Evolutionary conservation across 2,888 invertebrate species (phyloP).

Genomic region (Acanthosepion pharaonis): DNA sequence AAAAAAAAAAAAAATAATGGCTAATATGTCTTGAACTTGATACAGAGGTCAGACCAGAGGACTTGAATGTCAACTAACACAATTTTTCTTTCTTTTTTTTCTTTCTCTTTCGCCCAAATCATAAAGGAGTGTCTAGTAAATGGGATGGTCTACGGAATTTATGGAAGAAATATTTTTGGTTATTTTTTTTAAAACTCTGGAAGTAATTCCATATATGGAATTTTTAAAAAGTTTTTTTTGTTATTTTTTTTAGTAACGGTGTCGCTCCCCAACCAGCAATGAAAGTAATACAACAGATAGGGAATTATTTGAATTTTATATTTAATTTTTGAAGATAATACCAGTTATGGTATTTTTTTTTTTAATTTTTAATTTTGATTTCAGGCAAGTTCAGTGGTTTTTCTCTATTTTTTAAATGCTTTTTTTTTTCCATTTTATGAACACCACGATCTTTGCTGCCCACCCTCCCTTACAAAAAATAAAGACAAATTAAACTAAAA

Average conservation of each 20-base stretch:
- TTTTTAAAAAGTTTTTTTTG: not conserved
- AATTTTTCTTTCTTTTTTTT: too few species aligned
- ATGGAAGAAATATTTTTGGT: not conserved
- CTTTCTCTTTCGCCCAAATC: not conserved
- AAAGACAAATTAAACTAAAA: not conserved
- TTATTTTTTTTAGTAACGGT: not conserved
- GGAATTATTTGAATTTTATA: not conserved
- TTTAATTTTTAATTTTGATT: too few species aligned
- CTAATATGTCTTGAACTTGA: not conserved
- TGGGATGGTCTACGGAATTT: not conserved
- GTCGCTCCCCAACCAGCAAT: not conserved
- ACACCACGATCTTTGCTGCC: not conserved
- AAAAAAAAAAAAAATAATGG: not conserved
- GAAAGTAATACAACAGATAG: not conserved
- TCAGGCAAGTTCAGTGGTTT: too few species aligned
- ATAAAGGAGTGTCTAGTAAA: not conserved
- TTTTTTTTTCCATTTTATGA: not conserved
- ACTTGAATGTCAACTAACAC: not conserved
- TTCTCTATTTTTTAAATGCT: too few species aligned
- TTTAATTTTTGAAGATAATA: not conserved
- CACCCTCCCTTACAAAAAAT: not conserved
- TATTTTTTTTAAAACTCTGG: not conserved
- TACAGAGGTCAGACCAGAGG: not conserved
- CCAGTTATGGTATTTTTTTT: not conserved
- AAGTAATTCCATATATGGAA: not conserved